Conservation (phyloP, 2,888 invertebrate genomes). For the Xylota sylvarum region DNA sequence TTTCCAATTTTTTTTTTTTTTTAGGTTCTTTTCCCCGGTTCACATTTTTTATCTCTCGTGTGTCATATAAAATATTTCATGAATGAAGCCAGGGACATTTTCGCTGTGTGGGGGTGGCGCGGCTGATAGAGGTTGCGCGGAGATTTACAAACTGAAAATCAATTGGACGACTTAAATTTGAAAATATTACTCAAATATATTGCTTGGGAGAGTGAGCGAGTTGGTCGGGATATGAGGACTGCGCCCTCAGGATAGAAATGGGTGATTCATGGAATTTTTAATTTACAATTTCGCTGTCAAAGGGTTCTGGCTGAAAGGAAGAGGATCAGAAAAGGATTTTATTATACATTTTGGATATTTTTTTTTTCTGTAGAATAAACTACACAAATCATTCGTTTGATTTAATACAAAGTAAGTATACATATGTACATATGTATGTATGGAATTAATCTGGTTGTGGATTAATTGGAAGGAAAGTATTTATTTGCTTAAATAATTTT, state of each 20-base stretch:
- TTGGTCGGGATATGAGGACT: background rate
- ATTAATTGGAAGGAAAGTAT: background rate
- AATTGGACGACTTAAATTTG: slow-evolving; percentile 65
- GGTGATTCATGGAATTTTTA: slow-evolving; percentile 66
- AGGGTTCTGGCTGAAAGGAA: background rate
- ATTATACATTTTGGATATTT: background rate
- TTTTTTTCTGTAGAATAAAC: slow-evolving; percentile 9
- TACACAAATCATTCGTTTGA: slow-evolving; percentile 15
- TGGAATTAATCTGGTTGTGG: background rate
- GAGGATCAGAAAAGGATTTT: slow-evolving; percentile 29
- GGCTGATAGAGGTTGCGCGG: slow-evolving; percentile 6
- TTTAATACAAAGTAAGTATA: background rate
- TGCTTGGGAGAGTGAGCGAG: background rate
- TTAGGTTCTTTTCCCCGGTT: slow-evolving; percentile 11
- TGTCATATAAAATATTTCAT: slow-evolving; percentile 64
- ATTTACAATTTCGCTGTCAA: slow-evolving; percentile 59
- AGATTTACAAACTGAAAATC: slow-evolving; percentile 73
- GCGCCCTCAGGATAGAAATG: background rate
- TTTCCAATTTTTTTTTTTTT: slow-evolving; percentile 3
- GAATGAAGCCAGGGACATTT: slow-evolving; percentile 47
- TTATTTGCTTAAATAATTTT: background rate
- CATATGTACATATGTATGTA: background rate
- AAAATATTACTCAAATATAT: slow-evolving; percentile 64
- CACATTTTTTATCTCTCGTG: slow-evolving; percentile 62
- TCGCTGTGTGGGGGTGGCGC: background rate